Base-by-base conservation (phyloP, 1,140 invertebrate species). In the Drosophila kurseongensis region DNA sequence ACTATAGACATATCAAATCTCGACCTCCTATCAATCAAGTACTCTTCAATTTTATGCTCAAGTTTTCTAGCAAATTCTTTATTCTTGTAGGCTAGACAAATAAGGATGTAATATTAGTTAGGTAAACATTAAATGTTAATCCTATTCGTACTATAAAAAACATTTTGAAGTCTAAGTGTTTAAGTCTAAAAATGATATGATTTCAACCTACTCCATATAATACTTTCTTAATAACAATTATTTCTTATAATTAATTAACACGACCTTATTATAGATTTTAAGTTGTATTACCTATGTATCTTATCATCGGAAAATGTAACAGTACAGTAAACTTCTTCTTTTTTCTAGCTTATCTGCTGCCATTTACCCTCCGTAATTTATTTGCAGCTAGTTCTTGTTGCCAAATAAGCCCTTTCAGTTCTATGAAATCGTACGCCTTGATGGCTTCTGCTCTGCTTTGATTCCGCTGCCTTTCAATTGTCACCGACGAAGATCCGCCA, bases 381-480 rank as follows among this genome's bases (percentile, higher is more conserved):
- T 35, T 57, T n/a, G 7, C 50, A 42, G 18, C 50, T n/a, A n/a
- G 50, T 61, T 73, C 62, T 18, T 40, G n/a, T 68, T 61, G 60
- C 65, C 71, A 75, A 75, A 75, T 66, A 71, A 51, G 50, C 29
- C 18, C 58, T 75, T 74, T 56, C 41, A 13, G 36, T 52, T 48
- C 66, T 60, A 67, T 80, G 76, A 77, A 84, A 84, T 73, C 68
- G 27, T 63, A 84, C 60, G 79, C 80, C 71, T 38, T 65, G 78
- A 32, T 75, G 65, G 32, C 69, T 73, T 61, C 56, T 73, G 23
- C 63, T 59, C 29, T 38, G 13, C 51, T 78, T 63, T 78, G 69
- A 78, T 67, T 69, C 50, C 36, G 54, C 29, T 82, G 75, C 80
- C 79, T 82, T 82, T 69, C 79, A 82, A 82, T 82, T 82, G 79